Evolutionary conservation across 2,797 vertebrate species (phyloP).

Genomic region (Takifugu ocellatus): DNA sequence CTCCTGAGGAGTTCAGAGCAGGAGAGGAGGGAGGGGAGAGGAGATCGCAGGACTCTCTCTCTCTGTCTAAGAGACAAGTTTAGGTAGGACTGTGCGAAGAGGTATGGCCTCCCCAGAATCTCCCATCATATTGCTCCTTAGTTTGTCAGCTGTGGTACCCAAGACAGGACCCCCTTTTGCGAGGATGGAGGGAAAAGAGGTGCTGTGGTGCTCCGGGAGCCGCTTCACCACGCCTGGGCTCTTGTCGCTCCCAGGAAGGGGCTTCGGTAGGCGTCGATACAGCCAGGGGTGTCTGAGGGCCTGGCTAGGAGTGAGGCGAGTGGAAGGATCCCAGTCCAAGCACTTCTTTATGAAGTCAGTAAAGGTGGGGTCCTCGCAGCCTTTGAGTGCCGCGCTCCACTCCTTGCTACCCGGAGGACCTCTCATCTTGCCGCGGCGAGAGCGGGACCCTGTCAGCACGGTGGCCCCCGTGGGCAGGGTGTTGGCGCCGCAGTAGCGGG

Average conservation of each 20-base stretch:
- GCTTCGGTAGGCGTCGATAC: conserved; percentile 84
- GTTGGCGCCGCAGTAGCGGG: conserved; percentile 89
- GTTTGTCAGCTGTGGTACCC: conserved; percentile 84
- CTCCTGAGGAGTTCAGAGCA: conserved; percentile 65
- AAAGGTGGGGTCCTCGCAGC: conserved; percentile 90
- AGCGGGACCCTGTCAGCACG: conserved; percentile 84
- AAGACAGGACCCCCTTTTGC: conserved; percentile 77
- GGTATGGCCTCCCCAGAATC: conserved; percentile 84
- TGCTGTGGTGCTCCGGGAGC: conserved; percentile 80
- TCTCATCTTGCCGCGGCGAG: conserved; percentile 89
- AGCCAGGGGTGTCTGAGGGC: conserved; percentile 94
- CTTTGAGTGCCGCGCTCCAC: conserved; percentile 89
- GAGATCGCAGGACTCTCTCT: conserved; percentile 42
- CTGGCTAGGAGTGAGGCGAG: conserved; percentile 88
- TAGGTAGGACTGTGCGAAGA: conserved; percentile 92
- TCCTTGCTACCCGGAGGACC: conserved; percentile 91
- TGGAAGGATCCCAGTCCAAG: conserved; percentile 92
- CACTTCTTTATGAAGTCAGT: conserved; percentile 95
- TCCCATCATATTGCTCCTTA: conserved; percentile 87
- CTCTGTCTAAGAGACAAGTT: conserved; percentile 87
- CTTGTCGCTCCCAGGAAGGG: conserved; percentile 79
- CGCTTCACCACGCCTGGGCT: conserved; percentile 73
- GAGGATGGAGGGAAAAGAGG: conserved; percentile 88
- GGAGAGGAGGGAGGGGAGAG: conserved; percentile 39
- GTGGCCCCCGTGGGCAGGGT: conserved; percentile 85